Evolutionary conservation across 2,113 vertebrate genomes (phyloP).

Genomic region (Paracanthobrama guichenoti): DNA sequence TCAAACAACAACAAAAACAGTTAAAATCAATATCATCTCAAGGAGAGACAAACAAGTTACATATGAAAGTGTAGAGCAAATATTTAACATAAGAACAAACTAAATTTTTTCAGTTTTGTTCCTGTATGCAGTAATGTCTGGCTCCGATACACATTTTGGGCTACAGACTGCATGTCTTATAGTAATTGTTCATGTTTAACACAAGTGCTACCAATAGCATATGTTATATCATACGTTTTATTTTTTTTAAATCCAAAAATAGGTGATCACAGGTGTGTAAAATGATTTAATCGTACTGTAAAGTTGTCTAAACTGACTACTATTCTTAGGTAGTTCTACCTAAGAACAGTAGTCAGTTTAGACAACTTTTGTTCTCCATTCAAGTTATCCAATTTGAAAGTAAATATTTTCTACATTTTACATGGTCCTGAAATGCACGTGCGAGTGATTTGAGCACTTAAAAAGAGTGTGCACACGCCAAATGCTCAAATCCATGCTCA

Average conservation of each 20-base stretch:
- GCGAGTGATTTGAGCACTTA: too few species aligned
- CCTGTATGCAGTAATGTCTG: background rate
- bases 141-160: background rate
- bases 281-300: background rate
- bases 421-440: background rate
- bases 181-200: background rate
- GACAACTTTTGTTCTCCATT: too few species aligned
- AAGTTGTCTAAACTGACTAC: background rate
- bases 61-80: too few species aligned
- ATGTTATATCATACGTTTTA: too few species aligned
- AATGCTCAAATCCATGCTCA: too few species aligned
- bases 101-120: background rate
- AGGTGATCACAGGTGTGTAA: background rate
- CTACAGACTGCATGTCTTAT: background rate
- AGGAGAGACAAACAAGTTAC: background rate
- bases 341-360: too few species aligned
- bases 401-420: background rate
- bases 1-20: slow-evolving; percentile 18
- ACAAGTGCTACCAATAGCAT: background rate
- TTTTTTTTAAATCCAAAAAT: too few species aligned
- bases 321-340: too few species aligned
- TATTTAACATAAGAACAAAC: background rate
- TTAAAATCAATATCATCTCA: background rate
- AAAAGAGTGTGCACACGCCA: too few species aligned
- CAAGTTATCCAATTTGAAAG: too few species aligned